Base-by-base conservation (phyloP, 2,888 invertebrate genomes). In the Metalampra italica region DNA sequence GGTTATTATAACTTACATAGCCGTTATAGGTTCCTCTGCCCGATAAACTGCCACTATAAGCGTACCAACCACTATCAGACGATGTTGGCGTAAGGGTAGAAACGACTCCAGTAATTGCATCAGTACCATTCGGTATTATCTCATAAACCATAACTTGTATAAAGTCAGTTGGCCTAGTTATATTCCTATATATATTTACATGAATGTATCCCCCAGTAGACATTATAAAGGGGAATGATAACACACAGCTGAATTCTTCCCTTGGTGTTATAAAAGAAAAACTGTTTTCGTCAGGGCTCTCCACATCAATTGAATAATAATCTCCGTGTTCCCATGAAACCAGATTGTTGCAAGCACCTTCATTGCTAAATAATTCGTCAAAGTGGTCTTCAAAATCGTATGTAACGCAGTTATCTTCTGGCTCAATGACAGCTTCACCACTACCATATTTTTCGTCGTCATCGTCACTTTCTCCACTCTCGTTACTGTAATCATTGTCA, bases 161-260 rank as follows among this genome's bases (percentile, higher is more conserved):
- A 12, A 7, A 37, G 13, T 37, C 37, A 11, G 12, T 37, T 12
- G 37, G n/a, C 2, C 9, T 13, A 12, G 37, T 12, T 37, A 12
- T 37, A 37, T 37, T 37, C 13, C 1, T 13, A 13, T 37, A 37
- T 13, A 67, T 49, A 44, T 69, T 64, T 9, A 60, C 57, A 50
- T 72, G 68, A 11, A 72, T 12, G n/a, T 47, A 45, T 13, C 73
- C 71, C 8, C 40, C 45, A 4, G 59, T 51, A n/a, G 49, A 52
- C 59, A 69, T 61, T 38, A 59, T 51, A 30, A 71, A 71, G 0
- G 46, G 48, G 13, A 67, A 67, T 0, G 71, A 72, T 4, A 66
- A 59, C n/a, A 68, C 60, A 47, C 73, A 72, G 47, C 71, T 71
- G 34, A 67, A 40, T 9, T 12, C 12, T 15, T 50, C 38, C 32